These are phyloP conservation scores for Axea sp. DNA, from an alignment of 2,888 invertebrate species.

Conservation along the genomic window DNA sequence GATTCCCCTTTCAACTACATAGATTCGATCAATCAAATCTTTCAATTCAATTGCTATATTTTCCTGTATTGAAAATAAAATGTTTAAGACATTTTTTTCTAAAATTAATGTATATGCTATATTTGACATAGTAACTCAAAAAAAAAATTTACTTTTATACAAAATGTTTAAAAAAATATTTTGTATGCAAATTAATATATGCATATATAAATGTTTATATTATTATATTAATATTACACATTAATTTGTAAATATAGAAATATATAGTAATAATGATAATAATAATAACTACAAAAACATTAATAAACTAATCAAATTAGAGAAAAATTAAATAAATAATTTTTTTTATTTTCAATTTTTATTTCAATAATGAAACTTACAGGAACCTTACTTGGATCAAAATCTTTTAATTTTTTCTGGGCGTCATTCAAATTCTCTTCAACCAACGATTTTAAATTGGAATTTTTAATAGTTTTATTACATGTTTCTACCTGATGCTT, in stretches of 20 bases:
- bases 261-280: too few relatives aligned
- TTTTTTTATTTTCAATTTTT: conserved; percentile 5
- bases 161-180: too few relatives aligned
- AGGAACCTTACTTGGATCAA: conserved; percentile 77
- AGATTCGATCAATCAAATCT: conserved; percentile 83
- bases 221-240: too few relatives aligned
- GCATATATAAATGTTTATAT: too few relatives aligned
- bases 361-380: conserved; percentile 71
- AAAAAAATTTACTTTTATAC: background rate
- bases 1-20: conserved; percentile 86
- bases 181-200: too few relatives aligned
- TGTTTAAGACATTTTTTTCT: too few relatives aligned
- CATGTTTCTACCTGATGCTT: conserved; percentile 84
- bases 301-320: too few relatives aligned
- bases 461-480: conserved; percentile 85
- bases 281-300: too few relatives aligned
- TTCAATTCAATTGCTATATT: conserved; percentile 80
- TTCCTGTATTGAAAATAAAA: conserved; percentile 63
- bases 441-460: conserved; percentile 82
- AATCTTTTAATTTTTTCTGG: conserved; percentile 68
- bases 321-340: too few relatives aligned
- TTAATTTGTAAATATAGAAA: too few relatives aligned
- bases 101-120: too few relatives aligned
- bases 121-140: background rate
- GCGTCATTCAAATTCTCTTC: conserved; percentile 69